Evolutionary conservation across 2,888 invertebrate genomes (phyloP).

Genomic region (Scaptomyza parva): DNA sequence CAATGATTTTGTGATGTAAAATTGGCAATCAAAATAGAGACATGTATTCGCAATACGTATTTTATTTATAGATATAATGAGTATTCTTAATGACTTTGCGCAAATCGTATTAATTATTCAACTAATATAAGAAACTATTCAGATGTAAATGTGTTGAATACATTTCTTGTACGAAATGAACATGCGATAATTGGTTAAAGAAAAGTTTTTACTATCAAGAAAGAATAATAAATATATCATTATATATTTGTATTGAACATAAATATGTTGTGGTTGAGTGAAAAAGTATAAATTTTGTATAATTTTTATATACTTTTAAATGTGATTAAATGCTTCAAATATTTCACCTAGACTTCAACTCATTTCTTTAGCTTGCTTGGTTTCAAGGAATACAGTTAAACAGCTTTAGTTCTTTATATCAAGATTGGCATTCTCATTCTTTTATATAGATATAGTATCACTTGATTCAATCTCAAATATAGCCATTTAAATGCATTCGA

Average conservation of each 20-base stretch:
- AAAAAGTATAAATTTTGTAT: too few relatives aligned
- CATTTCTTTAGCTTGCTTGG: background rate
- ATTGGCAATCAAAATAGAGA: slow-evolving; percentile 48
- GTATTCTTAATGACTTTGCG: slow-evolving; percentile 20
- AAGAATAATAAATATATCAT: too few relatives aligned
- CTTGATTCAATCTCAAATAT: slow-evolving; percentile 25
- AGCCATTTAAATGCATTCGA: slow-evolving; percentile 36
- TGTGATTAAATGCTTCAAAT: too few relatives aligned
- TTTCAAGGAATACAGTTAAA: too few relatives aligned
- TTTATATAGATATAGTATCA: slow-evolving; percentile 9
- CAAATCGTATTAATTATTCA: slow-evolving; percentile 17
- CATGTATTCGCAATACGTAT: slow-evolving; percentile 22
- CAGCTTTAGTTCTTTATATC: background rate
- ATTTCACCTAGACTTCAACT: too few relatives aligned
- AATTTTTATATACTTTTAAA: too few relatives aligned
- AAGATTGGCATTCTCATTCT: background rate
- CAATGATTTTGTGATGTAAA: slow-evolving; percentile 34
- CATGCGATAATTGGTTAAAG: background rate
- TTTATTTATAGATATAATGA: slow-evolving; percentile 19
- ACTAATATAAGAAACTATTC: background rate
- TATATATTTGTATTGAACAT: background rate
- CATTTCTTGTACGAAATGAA: background rate
- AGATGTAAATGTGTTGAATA: slow-evolving; percentile 2
- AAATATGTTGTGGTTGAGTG: background rate
- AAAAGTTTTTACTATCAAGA: too few relatives aligned